Evolutionary conservation across 2,888 invertebrate genomes (phyloP), one percentile per base, ranked within the genome.

Genomic region (Phortica okadai): DNA sequence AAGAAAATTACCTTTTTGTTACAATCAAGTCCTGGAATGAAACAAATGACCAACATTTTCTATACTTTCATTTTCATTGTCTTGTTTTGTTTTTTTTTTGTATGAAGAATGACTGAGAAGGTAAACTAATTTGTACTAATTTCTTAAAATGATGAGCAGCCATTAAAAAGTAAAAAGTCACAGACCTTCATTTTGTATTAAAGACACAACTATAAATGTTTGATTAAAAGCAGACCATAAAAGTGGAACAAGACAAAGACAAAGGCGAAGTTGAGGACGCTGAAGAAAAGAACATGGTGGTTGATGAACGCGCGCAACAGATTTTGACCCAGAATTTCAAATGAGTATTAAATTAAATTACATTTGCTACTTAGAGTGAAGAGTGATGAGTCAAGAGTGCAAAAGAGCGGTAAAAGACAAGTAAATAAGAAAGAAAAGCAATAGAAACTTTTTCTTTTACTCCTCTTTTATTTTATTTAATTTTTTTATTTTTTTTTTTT

Each of bases 271-370:
- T 14, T 7, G 11, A 66, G 2, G 66, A 14, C 10, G 33, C 64
- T n/a, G 2, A 11, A n/a, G 16, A 0, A 42, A 42, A 66, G 66
- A 16, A 66, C 66, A 66, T 66, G 66, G 7, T 42, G 66, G 16
- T 56, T 14, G 14, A 10, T 11, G 16, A 56, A 16, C 14, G 56
- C 56, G 16, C 44, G 69, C 69, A 50, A 69, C 69, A 69, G 69
- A 56, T 33, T 25, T 25, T 72, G 70, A 72, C 70, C 70, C 54
- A 72, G 70, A 72, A 72, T 72, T 56, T 33, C 11, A 72, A 72
- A 72, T 72, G 54, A 72, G 56, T 8, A 72, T 72, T 56, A 72
- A 72, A 72, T 72, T 72, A 72, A 72, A 72, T 72, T 72, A 72
- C 70, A 33, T 72, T 56, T 56, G 54, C 54, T 21, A 72, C 54